Percentiles rank a stretch among this genome's conserved stretches.
Conservation (phyloP, 2,113 vertebrate genomes). For the Stigmatopora nigra region DNA sequence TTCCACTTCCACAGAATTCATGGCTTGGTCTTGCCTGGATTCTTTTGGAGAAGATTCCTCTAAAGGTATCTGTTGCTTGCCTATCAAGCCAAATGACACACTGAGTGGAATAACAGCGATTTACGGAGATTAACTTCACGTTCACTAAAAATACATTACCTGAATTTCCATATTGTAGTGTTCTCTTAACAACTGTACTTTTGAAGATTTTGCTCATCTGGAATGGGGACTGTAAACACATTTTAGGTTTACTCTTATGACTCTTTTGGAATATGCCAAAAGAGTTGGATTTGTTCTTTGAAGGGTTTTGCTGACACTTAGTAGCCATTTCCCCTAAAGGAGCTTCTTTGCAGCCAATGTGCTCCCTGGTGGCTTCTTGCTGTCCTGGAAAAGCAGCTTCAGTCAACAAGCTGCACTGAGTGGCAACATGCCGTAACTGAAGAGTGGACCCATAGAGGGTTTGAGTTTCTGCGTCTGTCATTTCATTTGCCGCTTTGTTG, state of each 20-base stretch:
- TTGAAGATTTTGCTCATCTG: too few relatives aligned
- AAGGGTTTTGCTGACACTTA: slow-evolving; percentile 3
- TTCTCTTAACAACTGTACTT: too few relatives aligned
- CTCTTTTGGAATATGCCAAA: too few relatives aligned
- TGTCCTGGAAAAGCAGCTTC: slow-evolving; percentile 12
- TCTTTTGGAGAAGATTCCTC: not conserved
- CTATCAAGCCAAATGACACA: slow-evolving; percentile 9
- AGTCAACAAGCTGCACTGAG: slow-evolving; percentile 63
- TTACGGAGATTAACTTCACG: too few relatives aligned
- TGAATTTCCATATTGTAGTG: too few relatives aligned
- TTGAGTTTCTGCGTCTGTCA: slow-evolving; percentile 59
- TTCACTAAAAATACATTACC: too few relatives aligned
- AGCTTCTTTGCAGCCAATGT: slow-evolving; percentile 25
- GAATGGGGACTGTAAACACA: too few relatives aligned
- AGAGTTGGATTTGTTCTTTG: slow-evolving; percentile 13
- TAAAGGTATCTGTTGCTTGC: not conserved
- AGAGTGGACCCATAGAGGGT: slow-evolving; percentile 32
- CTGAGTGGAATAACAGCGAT: too few relatives aligned
- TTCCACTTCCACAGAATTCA: slow-evolving; percentile 23
- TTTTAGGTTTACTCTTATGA: too few relatives aligned
- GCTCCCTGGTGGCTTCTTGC: slow-evolving; percentile 57
- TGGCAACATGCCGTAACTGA: slow-evolving; percentile 56
- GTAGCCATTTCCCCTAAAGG: not conserved
- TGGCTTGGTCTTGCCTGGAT: slow-evolving; percentile 17
- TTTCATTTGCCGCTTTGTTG: slow-evolving; percentile 8